Evolutionary conservation across 2,113 vertebrate species (phyloP).

Genomic region (Hystrix brachyura): DNA sequence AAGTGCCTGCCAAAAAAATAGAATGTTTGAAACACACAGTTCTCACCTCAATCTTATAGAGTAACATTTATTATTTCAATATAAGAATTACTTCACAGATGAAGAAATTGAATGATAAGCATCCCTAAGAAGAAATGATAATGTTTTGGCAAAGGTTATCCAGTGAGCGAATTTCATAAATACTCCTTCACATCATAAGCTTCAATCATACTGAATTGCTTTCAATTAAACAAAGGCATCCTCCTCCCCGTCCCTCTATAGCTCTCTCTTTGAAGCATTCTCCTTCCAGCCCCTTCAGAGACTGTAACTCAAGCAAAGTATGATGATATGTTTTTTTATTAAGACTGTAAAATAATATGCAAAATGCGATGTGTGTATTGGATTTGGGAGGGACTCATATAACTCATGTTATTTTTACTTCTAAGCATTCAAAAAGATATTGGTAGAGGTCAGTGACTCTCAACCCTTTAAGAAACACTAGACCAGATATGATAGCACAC

Average conservation of each 20-base stretch:
- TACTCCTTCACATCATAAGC: neutral
- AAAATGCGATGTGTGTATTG: neutral
- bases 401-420: neutral
- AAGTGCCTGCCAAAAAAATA: constrained; percentile 15
- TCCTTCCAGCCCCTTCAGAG: neutral
- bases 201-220: neutral
- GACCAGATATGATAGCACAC: neutral
- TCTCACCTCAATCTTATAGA: neutral
- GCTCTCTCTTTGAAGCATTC: neutral
- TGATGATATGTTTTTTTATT: neutral
- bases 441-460: neutral
- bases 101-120: neutral
- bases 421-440: neutral
- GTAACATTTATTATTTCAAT: constrained; percentile 31
- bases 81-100: constrained; percentile 16
- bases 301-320: neutral
- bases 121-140: neutral
- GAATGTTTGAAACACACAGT: neutral
- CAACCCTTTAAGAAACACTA: neutral
- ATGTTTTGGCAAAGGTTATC: neutral
- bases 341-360: neutral
- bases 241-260: neutral
- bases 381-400: neutral
- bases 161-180: neutral
- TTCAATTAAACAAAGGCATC: neutral